Evolutionary conservation across 2,113 vertebrate species (phyloP).

Genomic region (Maccullochella peelii): DNA sequence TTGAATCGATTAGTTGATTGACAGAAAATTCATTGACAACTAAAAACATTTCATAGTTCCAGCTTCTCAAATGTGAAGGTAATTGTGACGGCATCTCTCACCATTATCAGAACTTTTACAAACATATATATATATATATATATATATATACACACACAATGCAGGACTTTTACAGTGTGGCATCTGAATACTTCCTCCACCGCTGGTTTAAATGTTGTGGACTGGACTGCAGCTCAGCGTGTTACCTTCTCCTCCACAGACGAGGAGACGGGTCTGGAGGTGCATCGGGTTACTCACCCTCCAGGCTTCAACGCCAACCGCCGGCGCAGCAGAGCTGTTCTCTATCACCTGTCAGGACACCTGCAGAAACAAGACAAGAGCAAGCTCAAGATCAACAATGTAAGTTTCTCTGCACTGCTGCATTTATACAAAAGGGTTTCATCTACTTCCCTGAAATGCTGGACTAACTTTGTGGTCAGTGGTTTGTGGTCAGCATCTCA

Average conservation of each 20-base stretch:
- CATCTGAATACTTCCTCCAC: too few relatives aligned
- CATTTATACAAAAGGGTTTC: neutral
- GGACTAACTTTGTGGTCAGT: neutral
- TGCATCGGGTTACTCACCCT: constrained; percentile 85
- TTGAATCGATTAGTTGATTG: too few relatives aligned
- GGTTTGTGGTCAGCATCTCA: neutral
- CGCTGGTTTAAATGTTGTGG: neutral
- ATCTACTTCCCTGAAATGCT: neutral
- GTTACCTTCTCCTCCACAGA: constrained; percentile 67
- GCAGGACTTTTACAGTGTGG: too few relatives aligned
- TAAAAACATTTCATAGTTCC: too few relatives aligned
- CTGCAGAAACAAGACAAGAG: constrained; percentile 90
- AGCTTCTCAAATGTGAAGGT: too few relatives aligned
- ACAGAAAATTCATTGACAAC: too few relatives aligned
- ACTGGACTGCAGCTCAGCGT: constrained; percentile 5
- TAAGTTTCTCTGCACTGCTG: constrained; percentile 55
- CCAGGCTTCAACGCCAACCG: constrained; percentile 86
- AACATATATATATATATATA: too few relatives aligned
- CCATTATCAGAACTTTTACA: too few relatives aligned
- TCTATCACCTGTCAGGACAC: constrained; percentile 88
- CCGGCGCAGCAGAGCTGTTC: constrained; percentile 86
- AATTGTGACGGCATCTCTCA: too few relatives aligned
- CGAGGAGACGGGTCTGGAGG: constrained; percentile 85
- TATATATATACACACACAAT: too few relatives aligned
- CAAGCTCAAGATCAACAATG: constrained; percentile 89